These are phyloP conservation scores for Camelus dromedarius DNA, from an alignment of 2,113 vertebrate species.

Conservation along the genomic window DNA sequence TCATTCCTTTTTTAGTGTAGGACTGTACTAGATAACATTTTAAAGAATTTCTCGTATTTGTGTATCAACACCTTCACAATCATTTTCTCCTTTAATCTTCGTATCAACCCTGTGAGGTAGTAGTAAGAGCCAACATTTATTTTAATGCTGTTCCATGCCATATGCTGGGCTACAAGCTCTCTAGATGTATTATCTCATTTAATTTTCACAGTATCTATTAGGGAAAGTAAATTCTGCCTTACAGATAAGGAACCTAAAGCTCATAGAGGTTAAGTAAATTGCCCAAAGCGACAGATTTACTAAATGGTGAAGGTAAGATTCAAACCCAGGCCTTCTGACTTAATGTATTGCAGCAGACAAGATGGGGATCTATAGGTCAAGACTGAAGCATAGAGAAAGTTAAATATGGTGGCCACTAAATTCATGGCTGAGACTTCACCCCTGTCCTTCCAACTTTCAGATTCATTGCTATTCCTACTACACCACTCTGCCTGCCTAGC, in stretches of 20 bases:
- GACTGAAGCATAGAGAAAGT: constrained; percentile 26
- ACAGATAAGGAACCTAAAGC: not conserved
- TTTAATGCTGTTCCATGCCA: not conserved
- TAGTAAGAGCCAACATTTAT: constrained; percentile 52
- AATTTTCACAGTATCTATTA: constrained; percentile 41
- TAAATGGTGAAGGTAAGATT: constrained; percentile 13
- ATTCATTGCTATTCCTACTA: constrained; percentile 32
- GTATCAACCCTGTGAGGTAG: not conserved
- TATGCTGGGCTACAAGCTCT: not conserved
- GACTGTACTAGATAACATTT: constrained; percentile 18
- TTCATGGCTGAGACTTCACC: not conserved
- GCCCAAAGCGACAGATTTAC: not conserved
- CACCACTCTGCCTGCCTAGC: not conserved
- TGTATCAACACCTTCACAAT: not conserved
- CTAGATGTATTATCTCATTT: constrained; percentile 10
- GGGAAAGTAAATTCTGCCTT: constrained; percentile 48
- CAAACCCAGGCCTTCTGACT: constrained; percentile 32
- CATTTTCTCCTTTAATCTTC: constrained; percentile 51
- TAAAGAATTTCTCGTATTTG: constrained; percentile 51
- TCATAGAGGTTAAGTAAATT: constrained; percentile 63
- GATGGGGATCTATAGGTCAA: constrained; percentile 25
- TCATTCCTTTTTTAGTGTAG: constrained; percentile 45
- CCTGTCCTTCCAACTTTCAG: constrained; percentile 10
- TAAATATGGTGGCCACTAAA: constrained; percentile 51
- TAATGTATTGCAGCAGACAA: not conserved